Base-by-base conservation (phyloP, 2,888 invertebrate genomes). In the Petrophora chlorosata region DNA sequence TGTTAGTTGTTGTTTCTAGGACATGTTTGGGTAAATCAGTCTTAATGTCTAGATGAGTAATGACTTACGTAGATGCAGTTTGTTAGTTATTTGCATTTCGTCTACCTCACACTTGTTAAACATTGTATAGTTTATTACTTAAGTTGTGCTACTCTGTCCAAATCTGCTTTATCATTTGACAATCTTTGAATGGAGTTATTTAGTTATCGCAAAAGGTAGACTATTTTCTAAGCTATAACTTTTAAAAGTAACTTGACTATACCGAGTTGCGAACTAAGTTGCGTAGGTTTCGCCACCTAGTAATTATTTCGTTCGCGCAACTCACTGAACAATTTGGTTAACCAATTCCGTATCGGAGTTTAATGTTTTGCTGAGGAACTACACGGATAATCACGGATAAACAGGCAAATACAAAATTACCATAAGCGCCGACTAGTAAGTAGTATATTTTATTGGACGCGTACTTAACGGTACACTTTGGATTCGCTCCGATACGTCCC, bases 381-480 rank as follows among this genome's bases (percentile, higher is more conserved):
- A 70, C 67, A 70, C 53, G 63, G 61, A 59, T 67, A 70, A 76
- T 73, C 67, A 73, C 69, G 74, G 76, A 75, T 80, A 75, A 81
- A 79, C 76, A 74, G 63, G 76, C 75, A 76, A 83, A 83, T 85
- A 83, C 76, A 59, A 73, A 75, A 85, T 85, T 82, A 80, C 74
- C 83, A 82, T 85, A 85, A 65, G 70, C 48, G 32, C 28, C 26
- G 38, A 16, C 3, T 65, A 73, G 67, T 59, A 52, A 48, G 55
- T 71, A 69, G 71, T 25, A 72, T 70, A 77, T 75, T 77, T 79
- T 78, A 79, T 76, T 79, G 76, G 63, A 68, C 65, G 73, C 67
- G 74, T 73, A 73, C 68, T 74, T 82, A 83, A 84, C 81, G 81
- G 78, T 79, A 70, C 56, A 62, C 70, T 64, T 69, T 67, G 54